These are phyloP conservation scores for Diadromus collaris DNA, from an alignment of 2,888 invertebrate species.

Conservation along the genomic window DNA sequence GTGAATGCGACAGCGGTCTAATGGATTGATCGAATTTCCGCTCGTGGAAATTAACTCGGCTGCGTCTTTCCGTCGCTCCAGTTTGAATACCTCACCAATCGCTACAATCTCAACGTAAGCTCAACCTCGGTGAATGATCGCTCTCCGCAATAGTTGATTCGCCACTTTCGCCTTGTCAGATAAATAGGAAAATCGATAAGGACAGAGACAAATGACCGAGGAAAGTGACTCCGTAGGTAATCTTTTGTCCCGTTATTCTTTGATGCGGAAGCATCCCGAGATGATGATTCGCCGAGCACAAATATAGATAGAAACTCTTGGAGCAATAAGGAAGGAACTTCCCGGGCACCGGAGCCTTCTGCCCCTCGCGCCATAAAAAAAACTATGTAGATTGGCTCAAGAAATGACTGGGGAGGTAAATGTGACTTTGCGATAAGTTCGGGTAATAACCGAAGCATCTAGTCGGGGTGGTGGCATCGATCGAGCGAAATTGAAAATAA, in stretches of 20 bases:
- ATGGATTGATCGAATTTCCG: conserved; percentile 6
- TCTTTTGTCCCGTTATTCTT: not conserved
- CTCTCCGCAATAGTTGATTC: not conserved
- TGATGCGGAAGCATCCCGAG: not conserved
- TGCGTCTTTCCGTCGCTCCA: not conserved
- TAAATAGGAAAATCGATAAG: not conserved
- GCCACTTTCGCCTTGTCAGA: not conserved
- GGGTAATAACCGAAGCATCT: conserved; percentile 18
- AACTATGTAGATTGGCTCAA: conserved; percentile 18
- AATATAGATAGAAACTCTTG: not conserved
- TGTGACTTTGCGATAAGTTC: conserved; percentile 29
- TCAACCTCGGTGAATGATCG: not conserved
- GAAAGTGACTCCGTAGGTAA: not conserved
- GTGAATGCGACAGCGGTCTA: not conserved
- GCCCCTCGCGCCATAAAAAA: conserved; percentile 29
- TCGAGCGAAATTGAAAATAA: conserved; percentile 38
- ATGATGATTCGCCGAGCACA: not conserved
- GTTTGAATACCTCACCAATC: not conserved
- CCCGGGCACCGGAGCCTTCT: conserved; percentile 4
- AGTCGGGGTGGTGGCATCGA: conserved; percentile 11
- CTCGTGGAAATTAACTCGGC: conserved; percentile 2
- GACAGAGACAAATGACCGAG: not conserved
- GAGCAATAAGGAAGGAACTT: not conserved
- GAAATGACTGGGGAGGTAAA: conserved; percentile 13
- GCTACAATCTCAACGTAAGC: not conserved